Percentiles rank a stretch among this genome's conserved stretches.
phyloP scores from a whole-genome alignment of 2,888 invertebrate species.

The Acleris holmiana region DNA sequence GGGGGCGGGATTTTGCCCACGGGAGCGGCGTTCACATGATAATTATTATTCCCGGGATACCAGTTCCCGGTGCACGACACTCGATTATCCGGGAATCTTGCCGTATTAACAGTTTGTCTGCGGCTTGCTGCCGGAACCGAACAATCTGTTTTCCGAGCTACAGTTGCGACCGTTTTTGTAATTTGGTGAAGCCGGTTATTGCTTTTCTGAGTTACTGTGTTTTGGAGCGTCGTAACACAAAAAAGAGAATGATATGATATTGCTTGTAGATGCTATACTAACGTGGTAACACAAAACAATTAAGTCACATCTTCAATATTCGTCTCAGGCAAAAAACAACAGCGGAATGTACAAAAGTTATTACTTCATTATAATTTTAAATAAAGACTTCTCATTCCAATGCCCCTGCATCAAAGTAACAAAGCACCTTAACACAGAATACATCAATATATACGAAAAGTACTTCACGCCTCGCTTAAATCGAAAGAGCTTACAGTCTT shows the following conservation, averaged over 20 bases:
- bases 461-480: background rate
- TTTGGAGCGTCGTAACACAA: background rate
- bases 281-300: too few relatives aligned
- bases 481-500: background rate
- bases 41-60: constrained; percentile 52
- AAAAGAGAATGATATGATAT: too few relatives aligned
- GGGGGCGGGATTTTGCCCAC: constrained; percentile 47
- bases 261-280: too few relatives aligned
- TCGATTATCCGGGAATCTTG: constrained; percentile 41
- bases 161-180: constrained; percentile 20
- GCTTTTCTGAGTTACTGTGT: constrained; percentile 14
- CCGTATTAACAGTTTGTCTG: constrained; percentile 40
- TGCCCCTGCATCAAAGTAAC: too few relatives aligned
- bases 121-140: constrained; percentile 14
- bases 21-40: constrained; percentile 56
- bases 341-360: too few relatives aligned
- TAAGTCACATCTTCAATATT: too few relatives aligned
- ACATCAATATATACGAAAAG: too few relatives aligned
- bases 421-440: too few relatives aligned
- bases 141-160: constrained; percentile 14
- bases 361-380: too few relatives aligned
- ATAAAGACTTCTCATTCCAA: too few relatives aligned
- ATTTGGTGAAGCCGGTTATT: constrained; percentile 15
- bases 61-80: constrained; percentile 38
- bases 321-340: too few relatives aligned